These are phyloP conservation scores for Acromyrmex heyeri DNA, from an alignment of 1,140 invertebrate genomes.

Conservation along the genomic window DNA sequence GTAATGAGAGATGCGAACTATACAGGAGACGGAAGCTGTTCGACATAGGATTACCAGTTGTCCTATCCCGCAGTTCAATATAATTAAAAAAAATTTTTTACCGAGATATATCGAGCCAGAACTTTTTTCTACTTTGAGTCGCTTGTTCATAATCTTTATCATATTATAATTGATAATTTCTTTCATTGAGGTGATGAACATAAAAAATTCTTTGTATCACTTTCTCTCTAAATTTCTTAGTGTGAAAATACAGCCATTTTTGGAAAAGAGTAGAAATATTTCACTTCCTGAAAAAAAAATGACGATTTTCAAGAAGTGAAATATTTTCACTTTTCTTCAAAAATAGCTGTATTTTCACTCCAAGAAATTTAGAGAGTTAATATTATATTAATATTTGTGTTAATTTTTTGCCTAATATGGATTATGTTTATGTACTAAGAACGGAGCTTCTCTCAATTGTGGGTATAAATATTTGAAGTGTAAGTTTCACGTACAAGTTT, in stretches of 20 bases:
- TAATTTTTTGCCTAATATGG: neutral
- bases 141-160: neutral
- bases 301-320: too few species aligned
- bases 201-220: neutral
- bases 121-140: neutral
- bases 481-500: slow-evolving; percentile 2
- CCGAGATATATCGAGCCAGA: neutral
- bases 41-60: neutral
- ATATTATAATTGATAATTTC: neutral
- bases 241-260: too few species aligned
- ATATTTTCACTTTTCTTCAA: too few species aligned
- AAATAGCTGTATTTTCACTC: too few species aligned
- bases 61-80: neutral
- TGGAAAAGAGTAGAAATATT: too few species aligned
- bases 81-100: neutral
- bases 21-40: slow-evolving; percentile 42
- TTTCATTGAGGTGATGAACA: neutral
- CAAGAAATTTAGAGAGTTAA: too few species aligned
- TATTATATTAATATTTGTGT: too few species aligned
- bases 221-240: too few species aligned
- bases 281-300: too few species aligned
- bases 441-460: neutral
- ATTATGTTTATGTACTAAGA: neutral
- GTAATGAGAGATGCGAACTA: slow-evolving; percentile 76
- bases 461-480: neutral